Percentiles rank a stretch among this genome's conserved stretches.
Conservation (phyloP, 1,140 invertebrate species). For the Panagrolaimus sp. region DNA sequence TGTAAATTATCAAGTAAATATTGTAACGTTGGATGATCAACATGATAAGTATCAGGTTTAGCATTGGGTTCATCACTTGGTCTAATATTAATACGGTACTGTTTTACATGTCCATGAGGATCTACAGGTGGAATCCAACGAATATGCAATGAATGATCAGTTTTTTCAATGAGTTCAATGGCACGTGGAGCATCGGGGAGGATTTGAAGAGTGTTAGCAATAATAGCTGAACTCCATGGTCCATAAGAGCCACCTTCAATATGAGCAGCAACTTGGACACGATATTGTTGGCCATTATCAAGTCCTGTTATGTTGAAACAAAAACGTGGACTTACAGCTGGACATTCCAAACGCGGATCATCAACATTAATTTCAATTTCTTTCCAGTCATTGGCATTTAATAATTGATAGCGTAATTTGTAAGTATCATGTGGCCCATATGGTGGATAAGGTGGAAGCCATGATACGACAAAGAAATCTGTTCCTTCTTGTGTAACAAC, state of each 20-base stretch:
- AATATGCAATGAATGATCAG: constrained; percentile 58
- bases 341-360: constrained; percentile 52
- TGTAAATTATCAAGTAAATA: constrained; percentile 50
- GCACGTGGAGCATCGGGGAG: constrained; percentile 56
- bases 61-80: constrained; percentile 42
- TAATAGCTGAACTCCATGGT: constrained; percentile 47
- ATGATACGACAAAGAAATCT: constrained; percentile 52
- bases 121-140: constrained; percentile 54
- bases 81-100: constrained; percentile 49
- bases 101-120: constrained; percentile 50
- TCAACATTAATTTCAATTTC: constrained; percentile 43
- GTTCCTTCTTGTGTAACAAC: constrained; percentile 58
- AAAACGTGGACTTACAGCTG: constrained; percentile 50
- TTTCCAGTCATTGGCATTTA: constrained; percentile 47
- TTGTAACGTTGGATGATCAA: constrained; percentile 56
- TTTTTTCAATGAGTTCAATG: constrained; percentile 57
- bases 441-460: constrained; percentile 50
- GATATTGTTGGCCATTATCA: constrained; percentile 53
- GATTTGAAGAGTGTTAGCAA: constrained; percentile 57
- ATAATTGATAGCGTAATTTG: constrained; percentile 54
- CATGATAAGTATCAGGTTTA: constrained; percentile 39
- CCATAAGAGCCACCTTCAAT: constrained; percentile 57
- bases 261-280: constrained; percentile 53
- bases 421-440: constrained; percentile 58
- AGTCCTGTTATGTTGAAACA: constrained; percentile 58